Evolutionary conservation across 2,113 vertebrate species (phyloP).

Genomic region (Isichthys henryi): DNA sequence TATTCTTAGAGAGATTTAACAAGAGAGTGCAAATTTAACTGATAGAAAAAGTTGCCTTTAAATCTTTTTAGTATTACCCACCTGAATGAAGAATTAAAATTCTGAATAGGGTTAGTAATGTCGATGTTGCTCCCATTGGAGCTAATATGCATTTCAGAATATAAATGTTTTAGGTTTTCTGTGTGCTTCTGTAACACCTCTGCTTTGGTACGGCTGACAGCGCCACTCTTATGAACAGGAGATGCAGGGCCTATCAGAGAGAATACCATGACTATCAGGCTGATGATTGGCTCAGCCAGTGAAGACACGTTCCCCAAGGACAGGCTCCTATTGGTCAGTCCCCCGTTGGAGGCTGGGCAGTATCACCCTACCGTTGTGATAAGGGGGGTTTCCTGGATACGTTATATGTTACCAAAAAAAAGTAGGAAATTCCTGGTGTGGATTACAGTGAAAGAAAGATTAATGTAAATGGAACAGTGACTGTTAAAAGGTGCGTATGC

Average conservation of each 20-base stretch:
- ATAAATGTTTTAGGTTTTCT: slow-evolving; percentile 21
- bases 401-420: background rate
- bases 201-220: slow-evolving; percentile 14
- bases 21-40: slow-evolving; percentile 7
- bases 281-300: slow-evolving; percentile 27
- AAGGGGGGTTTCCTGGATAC: background rate
- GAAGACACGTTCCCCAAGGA: background rate
- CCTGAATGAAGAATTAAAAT: slow-evolving; percentile 58
- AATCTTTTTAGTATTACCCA: slow-evolving; percentile 15
- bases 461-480: background rate
- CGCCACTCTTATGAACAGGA: slow-evolving; percentile 8
- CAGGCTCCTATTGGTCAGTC: background rate
- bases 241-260: slow-evolving; percentile 1
- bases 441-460: background rate
- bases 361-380: background rate
- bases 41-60: slow-evolving; percentile 11
- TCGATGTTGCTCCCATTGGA: slow-evolving; percentile 60
- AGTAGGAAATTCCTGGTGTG: background rate
- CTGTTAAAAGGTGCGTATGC: background rate
- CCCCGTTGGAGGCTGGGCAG: background rate
- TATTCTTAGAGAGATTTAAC: background rate
- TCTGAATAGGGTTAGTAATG: slow-evolving; percentile 62
- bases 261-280: slow-evolving; percentile 21
- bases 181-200: background rate
- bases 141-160: slow-evolving; percentile 41